phyloP scores from a whole-genome alignment of 2,113 vertebrate genomes.

The Muntiacus reevesi region DNA sequence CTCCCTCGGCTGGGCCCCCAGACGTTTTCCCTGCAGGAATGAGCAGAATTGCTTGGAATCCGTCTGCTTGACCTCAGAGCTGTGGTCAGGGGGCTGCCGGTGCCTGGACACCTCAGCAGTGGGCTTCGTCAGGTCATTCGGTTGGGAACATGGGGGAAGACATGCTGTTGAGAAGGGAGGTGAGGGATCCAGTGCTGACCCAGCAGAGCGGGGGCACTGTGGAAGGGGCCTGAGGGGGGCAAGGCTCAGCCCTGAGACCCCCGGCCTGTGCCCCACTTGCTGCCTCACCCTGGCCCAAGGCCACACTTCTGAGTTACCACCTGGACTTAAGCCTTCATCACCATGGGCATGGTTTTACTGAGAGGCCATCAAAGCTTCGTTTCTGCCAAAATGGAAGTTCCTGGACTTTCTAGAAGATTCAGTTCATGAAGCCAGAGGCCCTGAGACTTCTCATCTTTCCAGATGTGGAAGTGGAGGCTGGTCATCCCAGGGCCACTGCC shows the following conservation, averaged over 20 bases:
- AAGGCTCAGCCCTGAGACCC: background rate
- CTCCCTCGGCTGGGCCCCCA: background rate
- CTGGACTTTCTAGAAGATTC: background rate
- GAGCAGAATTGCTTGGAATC: background rate
- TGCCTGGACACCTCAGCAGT: background rate
- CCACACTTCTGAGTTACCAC: background rate
- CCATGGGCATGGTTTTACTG: background rate
- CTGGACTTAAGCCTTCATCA: background rate
- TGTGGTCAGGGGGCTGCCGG: accelerated
- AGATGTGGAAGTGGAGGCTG: background rate
- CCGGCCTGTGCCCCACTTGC: background rate
- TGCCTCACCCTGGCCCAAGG: background rate
- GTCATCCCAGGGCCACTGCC: background rate
- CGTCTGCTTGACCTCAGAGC: background rate
- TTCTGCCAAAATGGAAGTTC: background rate
- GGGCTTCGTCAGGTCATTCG: accelerated
- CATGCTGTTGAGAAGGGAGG: background rate
- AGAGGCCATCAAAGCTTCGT: too few species aligned
- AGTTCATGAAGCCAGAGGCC: background rate
- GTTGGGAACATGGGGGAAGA: background rate
- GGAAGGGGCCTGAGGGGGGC: too few species aligned
- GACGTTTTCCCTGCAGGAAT: too few species aligned
- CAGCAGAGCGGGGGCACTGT: background rate
- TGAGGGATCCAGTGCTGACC: background rate
- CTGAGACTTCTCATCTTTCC: background rate